Conservation (phyloP, 2,797 vertebrate species). For the Morelia viridis region DNA sequence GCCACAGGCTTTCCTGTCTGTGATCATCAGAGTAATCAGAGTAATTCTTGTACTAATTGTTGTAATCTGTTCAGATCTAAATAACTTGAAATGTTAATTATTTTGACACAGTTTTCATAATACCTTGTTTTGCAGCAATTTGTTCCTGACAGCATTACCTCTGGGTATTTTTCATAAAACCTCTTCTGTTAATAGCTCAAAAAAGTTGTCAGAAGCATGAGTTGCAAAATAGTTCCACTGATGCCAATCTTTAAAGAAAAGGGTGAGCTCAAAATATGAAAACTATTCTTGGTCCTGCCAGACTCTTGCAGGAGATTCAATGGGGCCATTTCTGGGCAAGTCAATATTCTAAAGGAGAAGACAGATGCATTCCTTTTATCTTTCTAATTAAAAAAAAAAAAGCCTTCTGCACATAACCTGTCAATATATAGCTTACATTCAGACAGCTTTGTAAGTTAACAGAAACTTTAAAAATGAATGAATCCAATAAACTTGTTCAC, state of each 20-base stretch:
- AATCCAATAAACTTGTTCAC: conserved; percentile 33
- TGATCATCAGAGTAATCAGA: not conserved
- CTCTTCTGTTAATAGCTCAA: not conserved
- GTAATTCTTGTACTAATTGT: not conserved
- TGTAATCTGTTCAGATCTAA: not conserved
- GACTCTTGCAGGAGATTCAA: not conserved
- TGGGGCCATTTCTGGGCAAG: not conserved
- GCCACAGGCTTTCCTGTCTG: not conserved
- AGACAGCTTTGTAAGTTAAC: not conserved
- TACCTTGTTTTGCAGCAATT: not conserved
- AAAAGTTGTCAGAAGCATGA: not conserved
- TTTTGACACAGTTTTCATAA: not conserved
- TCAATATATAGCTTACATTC: not conserved
- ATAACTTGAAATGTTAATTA: not conserved
- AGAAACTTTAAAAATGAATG: conserved; percentile 15
- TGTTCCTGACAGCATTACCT: not conserved
- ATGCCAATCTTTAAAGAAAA: conserved; percentile 23
- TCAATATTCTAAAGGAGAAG: not conserved
- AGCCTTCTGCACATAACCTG: conserved; percentile 9
- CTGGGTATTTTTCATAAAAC: conserved; percentile 1
- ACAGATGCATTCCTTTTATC: not conserved
- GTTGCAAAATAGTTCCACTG: conserved; percentile 18
- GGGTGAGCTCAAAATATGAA: conserved; percentile 5
- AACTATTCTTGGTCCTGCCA: not conserved
- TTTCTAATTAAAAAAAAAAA: not conserved